These are phyloP conservation scores for Spatulosminthurus flaviceps DNA, from an alignment of 2,888 invertebrate species.

Conservation along the genomic window DNA sequence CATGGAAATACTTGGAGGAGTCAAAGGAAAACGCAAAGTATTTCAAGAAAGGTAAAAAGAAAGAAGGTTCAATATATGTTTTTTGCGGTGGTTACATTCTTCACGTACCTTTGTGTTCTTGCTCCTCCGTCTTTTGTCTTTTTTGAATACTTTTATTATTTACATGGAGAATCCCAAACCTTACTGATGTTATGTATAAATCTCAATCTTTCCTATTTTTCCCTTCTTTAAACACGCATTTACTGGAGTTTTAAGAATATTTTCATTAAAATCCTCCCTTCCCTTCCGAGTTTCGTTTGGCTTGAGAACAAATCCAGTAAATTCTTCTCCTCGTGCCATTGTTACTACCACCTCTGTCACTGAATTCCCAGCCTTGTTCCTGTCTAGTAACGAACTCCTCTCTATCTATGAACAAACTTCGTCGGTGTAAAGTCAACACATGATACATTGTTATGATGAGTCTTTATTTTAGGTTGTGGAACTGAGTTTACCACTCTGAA, in stretches of 20 bases:
- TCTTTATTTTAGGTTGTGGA: too few species aligned
- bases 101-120: slow-evolving; percentile 42
- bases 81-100: slow-evolving; percentile 45
- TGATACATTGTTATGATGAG: too few species aligned
- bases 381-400: too few species aligned
- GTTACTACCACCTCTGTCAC: neutral
- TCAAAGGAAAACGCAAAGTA: slow-evolving; percentile 43
- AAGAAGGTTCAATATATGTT: slow-evolving; percentile 38
- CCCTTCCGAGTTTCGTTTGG: neutral
- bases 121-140: slow-evolving; percentile 33
- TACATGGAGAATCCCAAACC: slow-evolving; percentile 25
- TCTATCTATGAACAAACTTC: too few species aligned
- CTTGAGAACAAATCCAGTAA: neutral
- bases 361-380: too few species aligned
- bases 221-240: slow-evolving; percentile 34
- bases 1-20: neutral
- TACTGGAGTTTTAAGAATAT: slow-evolving; percentile 40
- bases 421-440: too few species aligned
- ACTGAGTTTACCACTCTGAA: too few species aligned
- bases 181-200: slow-evolving; percentile 24
- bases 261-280: slow-evolving; percentile 23
- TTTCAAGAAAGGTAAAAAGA: slow-evolving; percentile 43
- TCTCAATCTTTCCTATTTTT: slow-evolving; percentile 1
- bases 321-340: neutral
- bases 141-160: slow-evolving; percentile 41